Conservation (phyloP, 2,888 invertebrate genomes). For the Phymatocera aterrima region DNA sequence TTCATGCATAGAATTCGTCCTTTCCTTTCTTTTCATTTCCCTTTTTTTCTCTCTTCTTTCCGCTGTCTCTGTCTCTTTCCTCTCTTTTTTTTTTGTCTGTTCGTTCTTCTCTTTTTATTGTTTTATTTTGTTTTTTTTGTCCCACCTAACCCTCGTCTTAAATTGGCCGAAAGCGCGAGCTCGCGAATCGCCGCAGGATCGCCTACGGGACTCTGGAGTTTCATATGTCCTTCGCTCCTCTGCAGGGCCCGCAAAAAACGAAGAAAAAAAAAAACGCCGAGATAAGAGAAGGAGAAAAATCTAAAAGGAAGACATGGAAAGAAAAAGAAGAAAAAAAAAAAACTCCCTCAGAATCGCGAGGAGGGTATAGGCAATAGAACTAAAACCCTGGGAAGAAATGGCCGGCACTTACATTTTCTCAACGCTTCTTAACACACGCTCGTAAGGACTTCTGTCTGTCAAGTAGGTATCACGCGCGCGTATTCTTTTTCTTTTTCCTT, state of each 20-base stretch:
- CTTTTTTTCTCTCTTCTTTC: neutral
- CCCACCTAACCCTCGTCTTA: conserved; percentile 14
- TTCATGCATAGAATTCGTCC: conserved; percentile 36
- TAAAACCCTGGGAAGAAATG: conserved; percentile 28
- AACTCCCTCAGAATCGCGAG: neutral
- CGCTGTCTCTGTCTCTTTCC: neutral
- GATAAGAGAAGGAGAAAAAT: neutral
- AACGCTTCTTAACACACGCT: neutral
- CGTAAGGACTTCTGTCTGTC: conserved; percentile 1
- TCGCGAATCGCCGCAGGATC: conserved; percentile 24
- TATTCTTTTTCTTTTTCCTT: neutral
- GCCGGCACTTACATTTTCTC: conserved; percentile 21
- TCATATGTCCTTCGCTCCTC: neutral
- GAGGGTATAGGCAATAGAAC: conserved; percentile 3
- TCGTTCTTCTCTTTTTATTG: neutral
- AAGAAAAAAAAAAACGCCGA: neutral
- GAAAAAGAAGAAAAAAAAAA: neutral
- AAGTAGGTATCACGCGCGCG: neutral
- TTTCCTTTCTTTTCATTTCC: neutral
- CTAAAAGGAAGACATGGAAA: neutral
- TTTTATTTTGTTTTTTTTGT: neutral
- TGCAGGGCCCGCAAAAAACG: neutral
- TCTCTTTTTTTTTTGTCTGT: neutral
- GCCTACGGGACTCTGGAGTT: neutral
- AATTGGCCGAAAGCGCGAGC: conserved; percentile 14